Conservation (phyloP, 2,113 vertebrate genomes). For the Sitta europaea region DNA sequence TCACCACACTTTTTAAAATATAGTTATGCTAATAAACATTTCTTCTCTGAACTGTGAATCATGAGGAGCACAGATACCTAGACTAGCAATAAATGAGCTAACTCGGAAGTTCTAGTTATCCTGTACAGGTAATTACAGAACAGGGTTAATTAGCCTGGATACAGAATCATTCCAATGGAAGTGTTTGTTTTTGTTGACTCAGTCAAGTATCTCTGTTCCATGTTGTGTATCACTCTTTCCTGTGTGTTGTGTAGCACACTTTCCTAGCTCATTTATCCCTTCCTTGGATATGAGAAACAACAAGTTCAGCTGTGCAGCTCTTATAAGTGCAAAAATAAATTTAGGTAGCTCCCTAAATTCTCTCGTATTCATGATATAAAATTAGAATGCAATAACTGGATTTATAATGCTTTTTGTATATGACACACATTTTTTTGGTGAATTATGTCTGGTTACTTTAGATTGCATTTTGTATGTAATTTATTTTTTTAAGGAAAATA, state of each 20-base stretch:
- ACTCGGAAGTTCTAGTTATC: background rate
- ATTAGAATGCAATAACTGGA: background rate
- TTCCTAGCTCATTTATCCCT: too few species aligned
- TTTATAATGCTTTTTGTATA: background rate
- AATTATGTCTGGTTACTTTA: background rate
- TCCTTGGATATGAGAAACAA: background rate
- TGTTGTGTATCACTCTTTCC: too few species aligned
- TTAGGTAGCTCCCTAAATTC: background rate
- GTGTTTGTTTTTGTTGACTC: background rate
- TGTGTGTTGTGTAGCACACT: too few species aligned
- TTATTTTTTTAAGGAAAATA: background rate
- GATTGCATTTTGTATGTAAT: background rate
- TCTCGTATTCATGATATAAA: background rate
- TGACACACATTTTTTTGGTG: background rate
- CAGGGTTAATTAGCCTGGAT: background rate
- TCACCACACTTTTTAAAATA: background rate
- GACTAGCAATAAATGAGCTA: background rate
- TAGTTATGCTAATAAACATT: background rate
- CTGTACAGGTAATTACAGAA: background rate
- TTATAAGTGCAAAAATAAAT: background rate
- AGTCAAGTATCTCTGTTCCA: background rate
- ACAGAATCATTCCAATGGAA: background rate
- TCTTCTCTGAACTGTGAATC: background rate
- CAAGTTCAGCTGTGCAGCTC: background rate
- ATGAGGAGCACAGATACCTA: background rate